A percentile compares a stretch with the other conserved stretches of the same genome.
These are phyloP conservation scores for Phrynocephalus vlangalii DNA, from an alignment of 2,797 vertebrate species.

Conservation along the genomic window DNA sequence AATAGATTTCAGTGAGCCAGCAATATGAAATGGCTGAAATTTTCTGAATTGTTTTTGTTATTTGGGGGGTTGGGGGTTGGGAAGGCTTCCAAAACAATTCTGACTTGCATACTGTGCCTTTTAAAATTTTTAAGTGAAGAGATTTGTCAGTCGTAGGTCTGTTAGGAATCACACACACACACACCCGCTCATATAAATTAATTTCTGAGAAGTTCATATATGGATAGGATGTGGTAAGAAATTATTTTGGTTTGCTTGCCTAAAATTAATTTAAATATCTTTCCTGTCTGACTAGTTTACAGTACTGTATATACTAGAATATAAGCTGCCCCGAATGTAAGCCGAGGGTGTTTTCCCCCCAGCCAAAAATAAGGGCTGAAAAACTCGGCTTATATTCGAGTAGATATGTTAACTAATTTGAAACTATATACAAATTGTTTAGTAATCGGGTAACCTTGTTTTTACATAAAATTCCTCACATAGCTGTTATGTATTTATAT, in stretches of 20 bases:
- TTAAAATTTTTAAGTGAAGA: not conserved
- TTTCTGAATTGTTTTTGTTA: not conserved
- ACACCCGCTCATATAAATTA: not conserved
- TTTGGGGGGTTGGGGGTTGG: not conserved
- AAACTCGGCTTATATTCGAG: too few species aligned
- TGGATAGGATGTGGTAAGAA: not conserved
- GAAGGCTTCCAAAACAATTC: not conserved
- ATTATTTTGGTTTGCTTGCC: not conserved
- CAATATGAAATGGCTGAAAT: not conserved
- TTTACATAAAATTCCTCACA: not conserved
- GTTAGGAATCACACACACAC: not conserved
- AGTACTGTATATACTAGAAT: too few species aligned
- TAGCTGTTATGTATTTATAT: not conserved
- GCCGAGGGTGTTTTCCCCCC: too few species aligned
- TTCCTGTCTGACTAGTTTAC: conserved; percentile 11
- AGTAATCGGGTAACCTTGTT: conserved; percentile 15
- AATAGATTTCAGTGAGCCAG: not conserved
- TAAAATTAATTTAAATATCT: conserved; percentile 18
- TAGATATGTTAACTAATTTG: not conserved
- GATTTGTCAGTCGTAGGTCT: not conserved
- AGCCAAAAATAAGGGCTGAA: too few species aligned
- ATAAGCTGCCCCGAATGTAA: too few species aligned
- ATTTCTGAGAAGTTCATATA: not conserved
- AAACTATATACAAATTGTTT: not conserved
- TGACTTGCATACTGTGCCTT: not conserved